Base-by-base conservation (phyloP, 1,140 invertebrate species). In the Zaprionus camerounensis region DNA sequence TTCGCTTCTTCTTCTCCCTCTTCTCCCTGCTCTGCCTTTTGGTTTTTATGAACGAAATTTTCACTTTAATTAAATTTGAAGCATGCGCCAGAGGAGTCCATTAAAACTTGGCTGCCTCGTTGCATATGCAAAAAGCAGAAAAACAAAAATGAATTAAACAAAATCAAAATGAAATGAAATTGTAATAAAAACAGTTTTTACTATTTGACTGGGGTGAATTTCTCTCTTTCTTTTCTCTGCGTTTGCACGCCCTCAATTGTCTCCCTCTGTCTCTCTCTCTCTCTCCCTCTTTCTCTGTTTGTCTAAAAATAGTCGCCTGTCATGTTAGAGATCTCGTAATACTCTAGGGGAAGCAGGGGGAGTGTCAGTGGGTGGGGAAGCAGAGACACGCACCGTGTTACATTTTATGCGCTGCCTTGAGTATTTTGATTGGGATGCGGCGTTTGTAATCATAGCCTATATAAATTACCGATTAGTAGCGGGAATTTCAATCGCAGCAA, bases 11-110 rank as follows among this genome's bases (percentile, higher is more conserved):
- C 31, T 36, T 24, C 28, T 61, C 20, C 38, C 36, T 58, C 12
- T 31, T 63, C n/a, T 58, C 9, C 22, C 13, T 55, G 22, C 24
- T 12, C 24, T 55, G 46, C 46, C 46, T 51, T 58, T 68, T 67
- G 13, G 20, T 70, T 67, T 69, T 80, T 83, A 74, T 67, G 58
- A 55, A 69, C 75, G 64, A 87, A 74, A 87, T 88, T 88, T 88
- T 88, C 84, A 88, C 84, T 88, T 88, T 88, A 88, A 88, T 88
- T 88, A 84, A 88, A 88, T 84, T 88, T 88, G 71, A 88, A 81
- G 84, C 84, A 87, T 88, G 84, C 81, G 74, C 81, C 76, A 24
- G 36, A 53, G 15, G 24, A 72, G 70, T 65, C 70, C 75, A 76
- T 80, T 76, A 79, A 75, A 64, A 70, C 63, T 57, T 53, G 73